These are phyloP conservation scores for Geodia barretti DNA, from an alignment of 37 sponge, comb jelly and placozoan genomes.

Conservation along the genomic window DNA sequence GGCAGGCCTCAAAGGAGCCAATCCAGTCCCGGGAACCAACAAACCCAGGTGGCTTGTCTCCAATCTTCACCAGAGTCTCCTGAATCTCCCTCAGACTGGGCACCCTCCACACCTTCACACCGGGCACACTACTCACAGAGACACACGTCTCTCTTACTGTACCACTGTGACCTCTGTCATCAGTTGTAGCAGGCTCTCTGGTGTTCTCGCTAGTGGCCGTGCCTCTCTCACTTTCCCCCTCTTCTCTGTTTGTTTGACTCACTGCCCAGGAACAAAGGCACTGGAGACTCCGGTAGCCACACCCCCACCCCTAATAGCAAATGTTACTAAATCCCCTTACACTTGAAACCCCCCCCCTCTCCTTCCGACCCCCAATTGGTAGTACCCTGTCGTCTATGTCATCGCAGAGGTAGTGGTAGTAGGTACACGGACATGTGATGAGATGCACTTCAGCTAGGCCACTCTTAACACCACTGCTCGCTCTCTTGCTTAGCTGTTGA, in stretches of 20 bases:
- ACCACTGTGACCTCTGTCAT: too few species aligned
- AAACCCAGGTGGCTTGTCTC: slow-evolving; percentile 83
- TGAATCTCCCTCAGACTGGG: slow-evolving; percentile 73
- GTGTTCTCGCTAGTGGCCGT: too few species aligned
- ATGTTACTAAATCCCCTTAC: not conserved
- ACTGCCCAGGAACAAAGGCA: slow-evolving; percentile 89
- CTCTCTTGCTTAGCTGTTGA: not conserved
- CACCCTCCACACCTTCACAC: slow-evolving; percentile 15
- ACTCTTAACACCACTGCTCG: not conserved
- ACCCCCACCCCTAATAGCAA: slow-evolving; percentile 82
- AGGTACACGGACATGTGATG: slow-evolving; percentile 48
- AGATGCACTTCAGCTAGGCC: not conserved
- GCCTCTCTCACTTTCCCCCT: not conserved
- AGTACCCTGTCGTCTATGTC: slow-evolving; percentile 75
- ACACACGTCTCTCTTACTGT: too few species aligned
- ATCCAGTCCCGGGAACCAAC: slow-evolving; percentile 89
- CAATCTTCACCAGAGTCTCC: slow-evolving; percentile 69
- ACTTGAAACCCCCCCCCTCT: not conserved
- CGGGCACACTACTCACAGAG: too few species aligned
- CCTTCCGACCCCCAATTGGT: too few species aligned
- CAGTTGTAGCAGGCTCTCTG: too few species aligned
- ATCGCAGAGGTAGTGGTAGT: slow-evolving; percentile 86
- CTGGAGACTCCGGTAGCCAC: slow-evolving; percentile 94
- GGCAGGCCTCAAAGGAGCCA: slow-evolving; percentile 81
- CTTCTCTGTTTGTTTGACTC: not conserved